Percentiles rank a stretch among this genome's conserved stretches.
phyloP scores from a whole-genome alignment of 2,797 vertebrate species.

The Xiphorhynchus erythropygius region DNA sequence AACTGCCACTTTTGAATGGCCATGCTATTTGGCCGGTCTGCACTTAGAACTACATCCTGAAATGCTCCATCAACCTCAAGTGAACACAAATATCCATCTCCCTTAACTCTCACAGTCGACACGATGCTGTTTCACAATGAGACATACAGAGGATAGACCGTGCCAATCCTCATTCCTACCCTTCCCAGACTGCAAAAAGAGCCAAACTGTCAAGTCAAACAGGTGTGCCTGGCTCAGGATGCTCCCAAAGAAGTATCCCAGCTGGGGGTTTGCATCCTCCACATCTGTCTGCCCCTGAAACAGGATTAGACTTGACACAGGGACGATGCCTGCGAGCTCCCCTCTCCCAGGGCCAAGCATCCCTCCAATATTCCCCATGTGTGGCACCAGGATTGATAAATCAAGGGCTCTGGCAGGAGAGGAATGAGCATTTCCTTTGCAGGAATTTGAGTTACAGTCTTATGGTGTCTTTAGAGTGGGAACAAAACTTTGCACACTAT shows the following conservation, averaged over 20 bases:
- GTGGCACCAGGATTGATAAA: background rate
- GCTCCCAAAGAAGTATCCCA: background rate
- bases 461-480: background rate
- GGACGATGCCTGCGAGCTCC: background rate
- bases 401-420: background rate
- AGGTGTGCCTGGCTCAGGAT: background rate
- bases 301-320: background rate
- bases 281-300: background rate
- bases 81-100: background rate
- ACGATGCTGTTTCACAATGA: fast-evolving
- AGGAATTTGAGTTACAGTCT: background rate
- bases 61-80: background rate
- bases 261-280: background rate
- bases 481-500: background rate
- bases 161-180: background rate
- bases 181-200: background rate
- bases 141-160: background rate
- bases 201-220: background rate
- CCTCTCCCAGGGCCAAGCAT: background rate
- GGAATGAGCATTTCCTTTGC: background rate
- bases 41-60: background rate
- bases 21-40: background rate
- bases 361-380: fast-evolving
- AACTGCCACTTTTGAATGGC: background rate
- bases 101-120: background rate